Evolutionary conservation across 2,797 vertebrate genomes (phyloP).

Genomic region (Tragopan temminckii): DNA sequence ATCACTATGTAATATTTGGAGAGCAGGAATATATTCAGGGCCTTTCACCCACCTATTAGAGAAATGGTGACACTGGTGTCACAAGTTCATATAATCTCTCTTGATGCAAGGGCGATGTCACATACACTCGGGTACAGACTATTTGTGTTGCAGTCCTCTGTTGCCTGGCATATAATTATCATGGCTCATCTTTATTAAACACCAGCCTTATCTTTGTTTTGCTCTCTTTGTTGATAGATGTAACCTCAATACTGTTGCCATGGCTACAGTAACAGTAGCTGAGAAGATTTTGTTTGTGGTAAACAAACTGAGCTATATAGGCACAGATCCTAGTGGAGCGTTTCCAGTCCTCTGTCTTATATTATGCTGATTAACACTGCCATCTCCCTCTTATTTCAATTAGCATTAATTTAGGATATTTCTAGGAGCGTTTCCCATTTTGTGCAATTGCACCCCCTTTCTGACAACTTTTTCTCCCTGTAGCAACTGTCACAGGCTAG

Average conservation of each 20-base stretch:
- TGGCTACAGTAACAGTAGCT: constrained; percentile 78
- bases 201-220: constrained; percentile 77
- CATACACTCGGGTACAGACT: constrained; percentile 2
- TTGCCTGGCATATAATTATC: constrained; percentile 76
- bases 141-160: constrained; percentile 26
- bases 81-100: constrained; percentile 28
- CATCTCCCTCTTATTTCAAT: constrained; percentile 66
- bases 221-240: constrained; percentile 80
- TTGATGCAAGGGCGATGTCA: constrained; percentile 20
- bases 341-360: constrained; percentile 54
- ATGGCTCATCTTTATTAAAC: constrained; percentile 81
- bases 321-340: constrained; percentile 28
- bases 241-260: constrained; percentile 81
- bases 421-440: not conserved
- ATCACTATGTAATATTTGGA: not conserved
- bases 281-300: constrained; percentile 81
- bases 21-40: not conserved
- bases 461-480: not conserved
- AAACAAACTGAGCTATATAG: constrained; percentile 78
- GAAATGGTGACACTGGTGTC: not conserved
- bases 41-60: not conserved
- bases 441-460: not conserved
- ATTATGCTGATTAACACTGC: constrained; percentile 54
- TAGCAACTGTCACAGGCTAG: not conserved
- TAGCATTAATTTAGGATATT: constrained; percentile 51